A percentile compares a stretch with the other conserved stretches of the same genome.
Evolutionary conservation across 1,140 invertebrate genomes (phyloP).

Genomic region (Zeugodacus cucurbitae): DNA sequence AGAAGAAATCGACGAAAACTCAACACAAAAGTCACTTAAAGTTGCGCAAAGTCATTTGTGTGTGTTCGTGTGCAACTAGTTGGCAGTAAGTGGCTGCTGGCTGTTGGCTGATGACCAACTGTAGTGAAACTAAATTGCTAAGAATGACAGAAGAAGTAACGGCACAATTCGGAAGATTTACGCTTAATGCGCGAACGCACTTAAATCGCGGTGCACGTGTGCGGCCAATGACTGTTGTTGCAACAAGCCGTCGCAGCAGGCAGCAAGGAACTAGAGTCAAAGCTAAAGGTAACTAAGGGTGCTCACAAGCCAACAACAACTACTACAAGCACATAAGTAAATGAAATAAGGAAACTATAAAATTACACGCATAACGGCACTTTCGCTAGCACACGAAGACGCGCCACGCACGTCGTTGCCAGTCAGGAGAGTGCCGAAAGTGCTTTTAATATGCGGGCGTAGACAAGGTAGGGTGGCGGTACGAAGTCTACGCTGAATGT

Average conservation of each 20-base stretch:
- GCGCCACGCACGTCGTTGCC: background rate
- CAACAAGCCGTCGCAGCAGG: background rate
- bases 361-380: slow-evolving; percentile 37
- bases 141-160: background rate
- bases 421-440: background rate
- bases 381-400: background rate
- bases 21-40: slow-evolving; percentile 19
- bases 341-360: slow-evolving; percentile 39
- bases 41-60: slow-evolving; percentile 25
- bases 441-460: background rate
- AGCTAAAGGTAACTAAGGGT: background rate
- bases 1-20: background rate
- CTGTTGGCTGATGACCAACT: background rate
- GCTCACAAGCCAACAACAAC: no score
- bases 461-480: background rate
- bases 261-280: background rate
- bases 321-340: background rate
- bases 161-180: slow-evolving; percentile 13
- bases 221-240: background rate
- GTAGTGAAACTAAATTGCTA: background rate
- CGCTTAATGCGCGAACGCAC: slow-evolving; percentile 28
- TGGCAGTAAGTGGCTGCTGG: background rate
- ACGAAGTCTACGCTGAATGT: background rate
- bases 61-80: background rate
- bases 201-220: background rate